phyloP scores from a whole-genome alignment of 2,113 vertebrate genomes.

The Orthonyx spaldingii region DNA sequence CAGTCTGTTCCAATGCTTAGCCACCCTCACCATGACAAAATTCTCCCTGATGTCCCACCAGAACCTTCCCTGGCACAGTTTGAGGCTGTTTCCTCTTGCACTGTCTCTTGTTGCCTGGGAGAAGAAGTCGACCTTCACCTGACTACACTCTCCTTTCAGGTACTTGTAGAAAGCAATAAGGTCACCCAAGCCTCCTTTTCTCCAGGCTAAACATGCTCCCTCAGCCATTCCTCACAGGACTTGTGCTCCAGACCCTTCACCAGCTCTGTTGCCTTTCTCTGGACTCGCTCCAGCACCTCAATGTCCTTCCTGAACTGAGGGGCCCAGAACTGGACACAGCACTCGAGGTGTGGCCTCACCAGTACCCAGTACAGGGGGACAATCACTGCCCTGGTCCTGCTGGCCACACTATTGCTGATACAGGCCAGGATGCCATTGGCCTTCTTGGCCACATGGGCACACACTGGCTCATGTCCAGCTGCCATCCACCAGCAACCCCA shows the following conservation, averaged over 20 bases:
- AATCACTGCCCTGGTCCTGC: neutral
- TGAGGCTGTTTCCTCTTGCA: neutral
- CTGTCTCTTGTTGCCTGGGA: neutral
- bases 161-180: neutral
- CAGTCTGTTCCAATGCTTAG: neutral
- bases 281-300: accelerated
- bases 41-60: neutral
- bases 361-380: accelerated
- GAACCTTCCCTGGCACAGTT: neutral
- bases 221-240: accelerated
- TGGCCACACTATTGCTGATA: neutral
- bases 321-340: neutral
- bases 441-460: neutral
- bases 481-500: neutral
- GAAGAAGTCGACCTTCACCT: accelerated
- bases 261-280: neutral
- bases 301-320: accelerated
- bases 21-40: neutral
- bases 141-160: neutral
- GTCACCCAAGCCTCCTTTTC: neutral
- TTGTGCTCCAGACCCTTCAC: neutral
- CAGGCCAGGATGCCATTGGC: neutral
- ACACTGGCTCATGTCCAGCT: neutral
- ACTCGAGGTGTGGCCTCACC: accelerated
- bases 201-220: neutral